Conservation (phyloP, 1,140 invertebrate genomes). For the Copidosoma floridanum region DNA sequence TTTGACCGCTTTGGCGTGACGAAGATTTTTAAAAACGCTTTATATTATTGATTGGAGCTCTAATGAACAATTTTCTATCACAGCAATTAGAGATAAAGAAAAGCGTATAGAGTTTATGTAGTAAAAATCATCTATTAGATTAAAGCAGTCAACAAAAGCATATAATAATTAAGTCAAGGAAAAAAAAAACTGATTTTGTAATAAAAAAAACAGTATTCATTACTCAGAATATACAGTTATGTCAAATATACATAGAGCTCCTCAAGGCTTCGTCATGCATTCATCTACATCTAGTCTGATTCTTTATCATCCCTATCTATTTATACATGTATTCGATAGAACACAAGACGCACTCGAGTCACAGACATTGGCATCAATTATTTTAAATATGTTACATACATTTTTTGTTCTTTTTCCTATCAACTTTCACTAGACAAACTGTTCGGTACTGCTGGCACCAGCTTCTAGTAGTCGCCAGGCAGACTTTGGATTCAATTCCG, state of each 20-base stretch:
- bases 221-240: neutral
- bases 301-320: neutral
- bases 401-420: conserved; percentile 15
- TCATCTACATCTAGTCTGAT: neutral
- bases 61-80: too few species aligned
- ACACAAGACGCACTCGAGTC: neutral
- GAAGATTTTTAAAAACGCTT: neutral
- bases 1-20: neutral
- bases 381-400: conserved; percentile 28
- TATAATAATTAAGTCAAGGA: too few species aligned
- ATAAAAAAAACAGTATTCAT: too few species aligned
- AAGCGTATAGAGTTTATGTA: neutral
- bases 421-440: conserved; percentile 70
- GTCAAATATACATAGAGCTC: neutral
- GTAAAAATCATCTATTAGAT: too few species aligned
- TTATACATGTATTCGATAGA: neutral
- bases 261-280: neutral
- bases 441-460: conserved; percentile 84
- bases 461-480: conserved; percentile 96
- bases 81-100: neutral
- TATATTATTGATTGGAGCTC: neutral
- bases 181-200: too few species aligned
- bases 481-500: conserved; percentile 89
- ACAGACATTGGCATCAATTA: neutral
- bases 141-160: too few species aligned